Base-by-base conservation (phyloP, 1,140 invertebrate species). In the Ceratina calcarata region DNA sequence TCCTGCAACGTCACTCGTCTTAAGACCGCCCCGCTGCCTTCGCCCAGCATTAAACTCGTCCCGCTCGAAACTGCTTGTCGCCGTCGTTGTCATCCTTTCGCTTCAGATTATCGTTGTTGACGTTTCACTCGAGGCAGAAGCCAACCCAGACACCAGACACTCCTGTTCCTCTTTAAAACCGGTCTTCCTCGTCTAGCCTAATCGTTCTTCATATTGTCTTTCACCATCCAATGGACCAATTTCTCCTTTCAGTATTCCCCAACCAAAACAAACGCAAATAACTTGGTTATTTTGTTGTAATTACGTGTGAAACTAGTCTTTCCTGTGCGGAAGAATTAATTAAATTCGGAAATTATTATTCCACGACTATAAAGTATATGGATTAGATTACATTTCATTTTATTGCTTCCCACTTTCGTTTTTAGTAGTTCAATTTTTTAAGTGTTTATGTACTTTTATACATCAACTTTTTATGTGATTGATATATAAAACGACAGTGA, bases 41-140 rank as follows among this genome's bases (percentile, higher is more conserved):
- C 18, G 67, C 20, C n/a, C 24, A 51, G 12, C 67, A 18, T 20
- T 70, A 70, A 70, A 55, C 51, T 70, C 51, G 51, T 32, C 24
- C 51, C 27, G 24, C 67, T 69, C 16, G 53, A 70, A 16, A 70
- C 67, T 32, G 6, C 1, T 20, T 32, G 67, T 70, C 53, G 51
- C 55, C 67, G 51, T 18, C 49, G 67, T 51, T 51, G 45, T 69
- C 51, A 13, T 69, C 51, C 51, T 32, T 69, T 69, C 51, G 20
- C 67, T 37, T 70, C 67, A 57, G 67, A 70, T 70, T 70, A 70
- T 70, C 18, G 27, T 70, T 70, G 67, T 70, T 70, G 67, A 70
- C 67, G 53, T 70, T 70, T 70, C 67, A 70, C 67, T 70, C 24
- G 67, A 70, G 67, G 24, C n/a, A 70, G n/a, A 70, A 70, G 53